Conservation (phyloP, 1,140 invertebrate genomes). For the Drosophila lacertosa region DNA sequence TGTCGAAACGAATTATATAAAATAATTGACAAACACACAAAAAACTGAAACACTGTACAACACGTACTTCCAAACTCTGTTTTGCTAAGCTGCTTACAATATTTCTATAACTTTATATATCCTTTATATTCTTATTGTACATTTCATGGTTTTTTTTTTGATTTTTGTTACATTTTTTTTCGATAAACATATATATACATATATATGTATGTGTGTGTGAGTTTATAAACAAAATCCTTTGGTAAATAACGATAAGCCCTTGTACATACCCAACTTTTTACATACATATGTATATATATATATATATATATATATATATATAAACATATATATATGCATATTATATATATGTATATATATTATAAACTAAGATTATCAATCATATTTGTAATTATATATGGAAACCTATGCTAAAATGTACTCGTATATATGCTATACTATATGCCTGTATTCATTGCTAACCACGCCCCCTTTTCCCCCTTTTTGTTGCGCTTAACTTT, state of each 20-base stretch:
- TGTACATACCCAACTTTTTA: constrained; percentile 3
- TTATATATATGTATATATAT: background rate
- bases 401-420: constrained; percentile 7
- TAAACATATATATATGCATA: background rate
- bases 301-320: constrained; percentile 6
- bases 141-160: background rate
- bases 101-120: background rate
- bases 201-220: too few relatives aligned
- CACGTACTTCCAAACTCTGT: background rate
- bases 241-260: background rate
- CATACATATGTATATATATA: background rate
- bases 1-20: too few relatives aligned
- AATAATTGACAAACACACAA: too few relatives aligned
- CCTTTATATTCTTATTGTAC: background rate
- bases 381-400: constrained; percentile 7
- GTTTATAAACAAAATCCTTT: background rate
- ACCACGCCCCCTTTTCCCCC: background rate
- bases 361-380: background rate
- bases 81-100: constrained; percentile 1
- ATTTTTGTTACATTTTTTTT: background rate
- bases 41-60: constrained; percentile 7
- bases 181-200: background rate
- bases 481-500: background rate
- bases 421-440: constrained; percentile 23
- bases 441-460: constrained; percentile 10